phyloP scores from a whole-genome alignment of 1,140 invertebrate species.

The Papilio xuthus region DNA sequence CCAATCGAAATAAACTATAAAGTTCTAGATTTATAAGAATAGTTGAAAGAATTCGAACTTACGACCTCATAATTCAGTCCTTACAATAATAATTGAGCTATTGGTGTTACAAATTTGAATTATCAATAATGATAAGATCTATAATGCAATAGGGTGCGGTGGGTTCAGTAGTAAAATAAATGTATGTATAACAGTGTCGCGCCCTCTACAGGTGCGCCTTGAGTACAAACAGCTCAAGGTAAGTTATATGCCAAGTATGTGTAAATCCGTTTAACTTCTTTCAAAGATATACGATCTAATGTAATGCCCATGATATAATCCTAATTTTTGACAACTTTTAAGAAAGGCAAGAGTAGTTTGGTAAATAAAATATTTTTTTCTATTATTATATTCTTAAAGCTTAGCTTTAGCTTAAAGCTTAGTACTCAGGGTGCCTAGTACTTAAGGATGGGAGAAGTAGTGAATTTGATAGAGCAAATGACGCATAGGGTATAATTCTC shows the following conservation, averaged over 20 bases:
- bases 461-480: too few species aligned
- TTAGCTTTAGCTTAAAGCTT: too few species aligned
- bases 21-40: neutral
- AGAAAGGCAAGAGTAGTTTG: neutral
- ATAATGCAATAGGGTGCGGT: neutral
- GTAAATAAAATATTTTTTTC: too few species aligned
- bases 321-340: neutral
- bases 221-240: neutral
- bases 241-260: neutral
- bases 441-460: too few species aligned
- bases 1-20: neutral
- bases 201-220: slow-evolving; percentile 15
- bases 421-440: too few species aligned
- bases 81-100: neutral
- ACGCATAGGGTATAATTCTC: too few species aligned
- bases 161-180: neutral
- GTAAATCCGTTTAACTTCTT: neutral
- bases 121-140: neutral
- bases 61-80: neutral
- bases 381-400: too few species aligned
- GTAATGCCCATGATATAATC: neutral
- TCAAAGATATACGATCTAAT: neutral
- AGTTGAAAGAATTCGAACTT: neutral
- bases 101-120: neutral
- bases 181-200: neutral